Base-by-base conservation (phyloP, 2,888 invertebrate genomes). In the Epinotia nisella region DNA sequence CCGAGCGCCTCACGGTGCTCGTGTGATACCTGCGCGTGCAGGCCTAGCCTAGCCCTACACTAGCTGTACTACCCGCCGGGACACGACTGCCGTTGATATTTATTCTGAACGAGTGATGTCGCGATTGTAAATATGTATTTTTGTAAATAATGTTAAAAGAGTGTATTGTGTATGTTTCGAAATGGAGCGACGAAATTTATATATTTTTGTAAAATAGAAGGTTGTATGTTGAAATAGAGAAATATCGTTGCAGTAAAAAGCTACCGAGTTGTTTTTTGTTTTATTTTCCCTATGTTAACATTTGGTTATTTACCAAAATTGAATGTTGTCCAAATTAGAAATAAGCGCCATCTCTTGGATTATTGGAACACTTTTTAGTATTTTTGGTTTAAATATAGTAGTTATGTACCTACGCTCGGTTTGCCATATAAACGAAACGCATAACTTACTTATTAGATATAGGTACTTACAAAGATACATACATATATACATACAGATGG, bases 1-100 rank as follows among this genome's bases (percentile, higher is more conserved):
- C 90, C 83, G 91, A 92, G 86, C 90, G 91, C 70, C 91, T 92
- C 86, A 91, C 92, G 75, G 90, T 92, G 86, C 89, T 92, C 78
- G 91, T 92, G 39, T 90, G 86, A 85, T 75, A 73, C 45, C 64
- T 17, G 64, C 64, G 35, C 13, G 4, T 3, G 62, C 51, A 53
- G 51, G 51, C 64, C 19, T 49, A 41, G 41, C 41, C 64, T 62
- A 64, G 64, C 64, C 49, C 49, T 62, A 62, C 64, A 24, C 49
- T 62, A 62, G 49, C 62, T n/a, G 53, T 62, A 49, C n/a, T 49
- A 49, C n/a, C 49, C 58, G 41, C 49, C 72, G 21, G 60, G 45
- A 21, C 53, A 29, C 66, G 45, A 24, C 59, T 64, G 73, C 62
- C 75, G 61, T 73, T 74, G 69, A 64, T 88, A 88, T 89, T 89